Base-by-base conservation (phyloP, 2,113 vertebrate species). In the Todiramphus saurophagus region DNA sequence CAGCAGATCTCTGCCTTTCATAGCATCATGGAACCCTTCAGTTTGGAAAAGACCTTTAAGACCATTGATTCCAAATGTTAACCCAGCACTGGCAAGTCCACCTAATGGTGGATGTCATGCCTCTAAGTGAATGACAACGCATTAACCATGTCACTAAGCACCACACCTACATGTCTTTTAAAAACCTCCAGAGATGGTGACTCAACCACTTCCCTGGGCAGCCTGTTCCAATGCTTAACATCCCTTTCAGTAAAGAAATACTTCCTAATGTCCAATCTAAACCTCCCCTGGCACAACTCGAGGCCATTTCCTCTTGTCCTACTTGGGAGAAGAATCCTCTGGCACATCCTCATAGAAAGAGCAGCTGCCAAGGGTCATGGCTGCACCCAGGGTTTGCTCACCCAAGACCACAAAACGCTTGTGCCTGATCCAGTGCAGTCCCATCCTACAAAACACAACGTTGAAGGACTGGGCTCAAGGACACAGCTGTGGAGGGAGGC, bases 381-480 rank as follows among this genome's bases (percentile, higher is more conserved):
- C 60, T 44, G 53, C 19, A 43, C 37, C 50, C 27, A 18, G 25
- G 39, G 17, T 30, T 55, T 41, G 53, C 46, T 68, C 68, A 16
- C 23, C 46, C 1, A 1, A 50, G 35, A 35, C 62, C 62, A 60
- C 23, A 9, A 28, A 44, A 23, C 23, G 43, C n/a, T 56, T 1
- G 1, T 13, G 16, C 16, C 55, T 56, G 24, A 48, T 48, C 9
- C 55, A 62, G 3, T 6, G 39, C 28, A 25, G 33, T 27, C 44
- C 18, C 16, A 13, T 17, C 60, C 53, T 28, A 74, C 24, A 35
- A 62, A 62, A 48, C 27, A 28, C 25, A 4, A 1, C 0, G 0
- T 1, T 35, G 69, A 75, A 69, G 69, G 44, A 39, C 0, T 25
- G 10, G 12, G 28, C 25, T 44, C n/a, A 27, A 67, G 30, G 27